Base-by-base conservation (phyloP, 1,140 invertebrate genomes). In the Philotrypesis tridentata region DNA sequence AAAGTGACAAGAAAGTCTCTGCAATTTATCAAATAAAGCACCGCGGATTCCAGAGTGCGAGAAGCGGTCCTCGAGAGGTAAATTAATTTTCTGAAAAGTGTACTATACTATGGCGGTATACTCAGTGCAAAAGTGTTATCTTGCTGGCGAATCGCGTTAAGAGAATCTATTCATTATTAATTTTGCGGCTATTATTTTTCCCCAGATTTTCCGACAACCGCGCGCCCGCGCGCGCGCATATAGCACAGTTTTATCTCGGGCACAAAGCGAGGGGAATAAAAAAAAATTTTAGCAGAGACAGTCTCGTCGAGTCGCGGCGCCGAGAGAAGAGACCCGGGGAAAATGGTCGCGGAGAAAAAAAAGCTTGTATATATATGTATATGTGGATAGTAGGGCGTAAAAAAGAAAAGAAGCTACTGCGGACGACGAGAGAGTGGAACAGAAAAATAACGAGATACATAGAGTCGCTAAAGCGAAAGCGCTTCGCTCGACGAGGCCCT, bases 401-500 rank as follows among this genome's bases (percentile, higher is more conserved):
- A n/a, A n/a, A n/a, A 60, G 9, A 79, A 84, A 76, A 37, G 67
- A 84, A 67, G 83, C 61, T 80, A 67, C 43, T 40, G 75, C 37
- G 75, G 63, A 23, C 33, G n/a, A n/a, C n/a, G n/a, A 80, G 74
- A 78, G 63, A 82, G 1, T 65, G 27, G 48, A 72, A 63, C 61
- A 68, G 61, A 72, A 84, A 82, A 82, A 82, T 82, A 82, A 82
- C 75, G 81, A 82, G 75, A 82, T 82, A 82, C 68, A 78, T 85
- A 82, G 75, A 78, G 79, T 79, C 33, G 82, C 83, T 83, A 83
- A 82, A 85, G 75, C 80, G 72, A 82, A 82, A 84, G 82, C 80
- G 65, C 70, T 61, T 79, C 71, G 82, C 82, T 82, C 55, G 84
- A 89, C 85, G 84, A 82, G 83, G 83, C 86, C 86, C 87, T 6